phyloP scores from a whole-genome alignment of 2,797 vertebrate genomes.

The Diceros bicornis region DNA sequence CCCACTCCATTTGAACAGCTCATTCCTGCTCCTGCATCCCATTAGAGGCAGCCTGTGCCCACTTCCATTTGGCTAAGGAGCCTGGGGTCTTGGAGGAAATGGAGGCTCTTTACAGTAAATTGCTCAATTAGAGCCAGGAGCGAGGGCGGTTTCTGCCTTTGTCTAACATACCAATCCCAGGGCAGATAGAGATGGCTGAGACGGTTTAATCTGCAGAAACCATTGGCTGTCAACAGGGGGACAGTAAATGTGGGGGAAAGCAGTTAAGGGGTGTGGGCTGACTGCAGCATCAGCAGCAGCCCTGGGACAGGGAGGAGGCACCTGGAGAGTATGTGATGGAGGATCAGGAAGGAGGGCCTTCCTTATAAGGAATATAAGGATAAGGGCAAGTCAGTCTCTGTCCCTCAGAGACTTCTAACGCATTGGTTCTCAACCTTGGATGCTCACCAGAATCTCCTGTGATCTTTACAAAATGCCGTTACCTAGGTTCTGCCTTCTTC shows the following conservation, averaged over 20 bases:
- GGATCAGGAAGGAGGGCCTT: neutral
- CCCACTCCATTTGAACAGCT: constrained; percentile 94
- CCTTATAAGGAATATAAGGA: too few species aligned
- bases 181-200: neutral
- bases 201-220: constrained; percentile 41
- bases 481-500: neutral
- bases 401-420: neutral
- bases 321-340: neutral
- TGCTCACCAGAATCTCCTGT: neutral
- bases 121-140: constrained; percentile 91
- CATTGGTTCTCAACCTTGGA: neutral
- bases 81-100: constrained; percentile 89
- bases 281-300: neutral
- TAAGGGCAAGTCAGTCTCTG: neutral
- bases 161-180: neutral
- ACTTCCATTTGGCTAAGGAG: constrained; percentile 95
- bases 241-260: neutral
- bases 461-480: neutral
- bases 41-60: constrained; percentile 89
- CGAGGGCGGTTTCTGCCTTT: constrained; percentile 84
- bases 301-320: neutral
- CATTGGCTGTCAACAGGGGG: neutral
- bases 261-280: neutral
- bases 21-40: constrained; percentile 90
- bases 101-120: constrained; percentile 91